Conservation (phyloP, 2,888 invertebrate genomes). For the Sarcophaga rosellei region DNA sequence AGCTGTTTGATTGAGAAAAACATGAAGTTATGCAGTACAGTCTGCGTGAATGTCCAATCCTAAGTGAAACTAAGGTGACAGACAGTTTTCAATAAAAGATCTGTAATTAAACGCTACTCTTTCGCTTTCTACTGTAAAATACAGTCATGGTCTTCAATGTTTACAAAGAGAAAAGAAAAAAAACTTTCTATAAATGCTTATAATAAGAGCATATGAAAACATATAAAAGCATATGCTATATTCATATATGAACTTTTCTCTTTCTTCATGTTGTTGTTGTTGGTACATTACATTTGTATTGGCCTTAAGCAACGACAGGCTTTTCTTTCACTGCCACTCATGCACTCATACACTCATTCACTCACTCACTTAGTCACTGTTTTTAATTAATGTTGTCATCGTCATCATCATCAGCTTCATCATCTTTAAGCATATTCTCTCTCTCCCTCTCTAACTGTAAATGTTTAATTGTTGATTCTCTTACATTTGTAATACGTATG, state of each 20-base stretch:
- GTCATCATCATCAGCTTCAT: neutral
- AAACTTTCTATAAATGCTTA: neutral
- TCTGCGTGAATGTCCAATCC: too few species aligned
- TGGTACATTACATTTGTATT: neutral
- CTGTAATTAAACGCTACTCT: neutral
- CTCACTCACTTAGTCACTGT: neutral
- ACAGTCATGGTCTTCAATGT: neutral
- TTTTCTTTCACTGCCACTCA: constrained; percentile 4
- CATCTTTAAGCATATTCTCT: neutral
- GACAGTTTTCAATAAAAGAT: too few species aligned
- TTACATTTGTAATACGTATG: constrained; percentile 7
- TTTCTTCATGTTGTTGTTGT: neutral
- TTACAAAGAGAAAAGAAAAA: neutral
- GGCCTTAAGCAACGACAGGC: constrained; percentile 16
- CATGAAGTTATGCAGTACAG: too few species aligned
- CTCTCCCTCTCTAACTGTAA: constrained; percentile 2
- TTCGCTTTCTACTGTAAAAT: neutral
- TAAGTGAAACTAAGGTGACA: too few species aligned
- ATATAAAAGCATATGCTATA: neutral
- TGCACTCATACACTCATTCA: too few species aligned
- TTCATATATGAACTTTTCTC: neutral
- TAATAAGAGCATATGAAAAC: neutral
- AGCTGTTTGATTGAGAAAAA: too few species aligned
- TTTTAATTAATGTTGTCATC: constrained; percentile 60
- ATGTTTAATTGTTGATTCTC: constrained; percentile 13